Evolutionary conservation across 2,888 invertebrate genomes (phyloP), one percentile per base, ranked within the genome.

Genomic region (Abrostola tripartita): DNA sequence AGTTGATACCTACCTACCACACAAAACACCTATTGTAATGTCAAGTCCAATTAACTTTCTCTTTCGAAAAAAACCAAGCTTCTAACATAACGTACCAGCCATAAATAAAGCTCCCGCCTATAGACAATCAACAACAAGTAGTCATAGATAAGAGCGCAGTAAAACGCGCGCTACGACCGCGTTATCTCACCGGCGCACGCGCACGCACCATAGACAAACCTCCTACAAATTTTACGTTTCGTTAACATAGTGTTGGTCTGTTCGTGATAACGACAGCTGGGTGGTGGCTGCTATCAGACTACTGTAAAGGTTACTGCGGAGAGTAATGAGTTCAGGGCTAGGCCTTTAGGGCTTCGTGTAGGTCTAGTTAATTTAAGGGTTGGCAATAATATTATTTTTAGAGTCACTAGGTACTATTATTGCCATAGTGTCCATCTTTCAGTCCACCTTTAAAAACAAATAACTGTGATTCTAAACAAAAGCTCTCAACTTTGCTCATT

Each of bases 101-200:
- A 78, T 78, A 80, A 80, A 80, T 73, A 75, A 79, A 55, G 55
- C 69, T 51, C 12, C 42, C 64, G 52, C 57, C 64, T 67, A 78
- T 69, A 76, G 76, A 72, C 77, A 74, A 64, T 70, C 71, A 73
- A 74, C 67, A 69, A 84, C 84, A 75, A 70, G 78, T 75, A 73
- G 77, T 81, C 74, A 79, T 66, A 79, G 84, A 84, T 84, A 84
- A 79, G 70, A 61, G 53, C 58, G 73, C 74, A 75, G 78, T 81
- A 77, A 79, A 78, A 76, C 68, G 65, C 50, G 68, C 71, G 58
- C 53, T 57, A 65, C 61, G 61, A 47, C 64, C 60, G 57, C 71
- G 74, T 78, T 82, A 83, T 83, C 83, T 71, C 37, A 14, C 50
- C 57, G 61, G 75, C 76, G 73, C 76, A 71, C 71, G 76, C 73